Evolutionary conservation across 2,797 vertebrate genomes (phyloP).

Genomic region (Eleutherodactylus coqui): DNA sequence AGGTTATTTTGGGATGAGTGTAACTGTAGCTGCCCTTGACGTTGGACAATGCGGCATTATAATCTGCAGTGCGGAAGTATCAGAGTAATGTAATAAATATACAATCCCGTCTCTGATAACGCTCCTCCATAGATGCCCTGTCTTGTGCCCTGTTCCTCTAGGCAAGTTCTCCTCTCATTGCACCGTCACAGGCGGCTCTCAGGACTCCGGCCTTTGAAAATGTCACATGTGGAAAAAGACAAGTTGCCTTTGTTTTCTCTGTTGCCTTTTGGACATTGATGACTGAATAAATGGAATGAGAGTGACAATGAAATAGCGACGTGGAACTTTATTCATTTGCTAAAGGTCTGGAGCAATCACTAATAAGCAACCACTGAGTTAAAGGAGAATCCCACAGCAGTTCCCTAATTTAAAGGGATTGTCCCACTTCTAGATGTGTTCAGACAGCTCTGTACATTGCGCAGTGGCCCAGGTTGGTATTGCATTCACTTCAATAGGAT

Average conservation of each 20-base stretch:
- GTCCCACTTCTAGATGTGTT: too few species aligned
- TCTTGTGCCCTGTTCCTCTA: not conserved
- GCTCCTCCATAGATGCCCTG: not conserved
- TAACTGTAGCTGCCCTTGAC: constrained; percentile 30
- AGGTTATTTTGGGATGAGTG: constrained; percentile 23
- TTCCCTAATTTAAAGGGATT: not conserved
- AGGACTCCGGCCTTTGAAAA: not conserved
- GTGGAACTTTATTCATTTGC: not conserved
- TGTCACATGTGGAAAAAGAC: too few species aligned
- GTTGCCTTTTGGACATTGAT: not conserved
- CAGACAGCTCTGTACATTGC: too few species aligned
- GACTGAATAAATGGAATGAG: not conserved
- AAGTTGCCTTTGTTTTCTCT: not conserved
- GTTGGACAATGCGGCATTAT: constrained; percentile 36
- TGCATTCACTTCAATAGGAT: too few species aligned
- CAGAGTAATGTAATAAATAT: constrained; percentile 30
- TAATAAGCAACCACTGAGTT: not conserved
- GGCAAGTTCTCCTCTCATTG: not conserved
- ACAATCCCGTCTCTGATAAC: constrained; percentile 17
- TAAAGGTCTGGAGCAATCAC: not conserved
- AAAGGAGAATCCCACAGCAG: not conserved
- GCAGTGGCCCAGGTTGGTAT: too few species aligned
- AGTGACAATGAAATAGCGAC: not conserved
- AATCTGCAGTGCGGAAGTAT: not conserved
- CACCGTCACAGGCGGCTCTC: not conserved